Evolutionary conservation across 2,888 invertebrate species (phyloP), one percentile per base, ranked within the genome.

Genomic region (Smittia sp.): DNA sequence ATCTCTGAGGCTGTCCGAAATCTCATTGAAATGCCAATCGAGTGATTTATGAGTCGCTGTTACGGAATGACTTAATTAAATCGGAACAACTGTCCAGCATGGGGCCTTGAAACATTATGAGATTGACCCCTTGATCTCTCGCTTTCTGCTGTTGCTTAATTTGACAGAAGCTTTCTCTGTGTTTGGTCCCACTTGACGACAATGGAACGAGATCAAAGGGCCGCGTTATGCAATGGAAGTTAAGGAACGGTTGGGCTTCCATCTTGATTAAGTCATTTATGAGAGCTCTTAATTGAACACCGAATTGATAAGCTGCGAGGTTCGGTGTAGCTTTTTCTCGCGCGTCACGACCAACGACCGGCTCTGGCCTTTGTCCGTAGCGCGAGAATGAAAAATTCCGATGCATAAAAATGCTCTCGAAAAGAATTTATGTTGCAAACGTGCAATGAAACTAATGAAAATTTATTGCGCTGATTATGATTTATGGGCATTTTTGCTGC

Each of bases 361-460:
- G 2, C 52, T 46, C n/a, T 46, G n/a, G 52, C 52, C 18, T 22
- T 58, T 18, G 20, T 18, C 20, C 3, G 27, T 27, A 63, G n/a
- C 27, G 25, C 27, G 27, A 63, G 22, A 63, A 27, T 27, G 63
- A 63, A 27, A 24, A 63, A 27, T 63, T 63, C 27, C 63, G 27
- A 63, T 63, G 63, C 63, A 63, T 63, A 27, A 63, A 39, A 63
- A 63, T 63, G 63, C 22, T 27, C n/a, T 63, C 63, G 63, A 63
- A 58, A 22, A 58, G 13, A 69, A 69, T 72, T 72, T 72, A 72
- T 72, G 72, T 38, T 72, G 72, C 72, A 72, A 72, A 72, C 72
- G 72, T 72, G 72, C 62, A 62, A 58, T 39, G 72, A 72, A 72
- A 62, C 62, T 72, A 72, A 72, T 72, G 72, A 72, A 72, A 72